Percentiles rank a stretch among this genome's conserved stretches.
Evolutionary conservation across 2,888 invertebrate genomes (phyloP).

Genomic region (Theretra japonica): DNA sequence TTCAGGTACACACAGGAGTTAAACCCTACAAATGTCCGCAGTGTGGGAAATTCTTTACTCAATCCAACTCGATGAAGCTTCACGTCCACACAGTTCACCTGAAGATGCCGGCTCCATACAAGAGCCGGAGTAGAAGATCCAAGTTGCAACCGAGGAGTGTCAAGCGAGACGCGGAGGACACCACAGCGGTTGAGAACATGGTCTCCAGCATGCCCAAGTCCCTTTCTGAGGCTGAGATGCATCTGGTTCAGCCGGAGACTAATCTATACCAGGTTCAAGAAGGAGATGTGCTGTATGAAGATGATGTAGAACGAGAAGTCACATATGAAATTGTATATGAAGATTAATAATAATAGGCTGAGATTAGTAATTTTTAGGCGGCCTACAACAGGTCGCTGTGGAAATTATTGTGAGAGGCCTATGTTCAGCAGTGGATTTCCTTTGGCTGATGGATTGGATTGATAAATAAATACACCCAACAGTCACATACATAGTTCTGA

Average conservation of each 20-base stretch:
- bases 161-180: not conserved
- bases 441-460: too few relatives aligned
- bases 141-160: too few relatives aligned
- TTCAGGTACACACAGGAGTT: constrained; percentile 69
- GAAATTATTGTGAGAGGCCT: too few relatives aligned
- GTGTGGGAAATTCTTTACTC: constrained; percentile 68
- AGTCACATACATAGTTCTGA: too few relatives aligned
- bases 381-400: too few relatives aligned
- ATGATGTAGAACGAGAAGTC: not conserved
- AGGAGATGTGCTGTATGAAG: not conserved
- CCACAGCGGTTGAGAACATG: not conserved
- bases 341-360: not conserved
- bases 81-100: constrained; percentile 68
- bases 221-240: not conserved
- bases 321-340: constrained; percentile 13
- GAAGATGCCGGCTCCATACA: constrained; percentile 68
- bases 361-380: too few relatives aligned
- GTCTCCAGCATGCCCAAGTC: not conserved
- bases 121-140: constrained; percentile 31
- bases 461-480: too few relatives aligned
- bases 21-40: constrained; percentile 68
- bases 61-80: constrained; percentile 73
- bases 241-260: not conserved
- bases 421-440: too few relatives aligned
- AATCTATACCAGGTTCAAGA: not conserved